Base-by-base conservation (phyloP, 2,113 vertebrate species). In the Choloepus hoffmanni region DNA sequence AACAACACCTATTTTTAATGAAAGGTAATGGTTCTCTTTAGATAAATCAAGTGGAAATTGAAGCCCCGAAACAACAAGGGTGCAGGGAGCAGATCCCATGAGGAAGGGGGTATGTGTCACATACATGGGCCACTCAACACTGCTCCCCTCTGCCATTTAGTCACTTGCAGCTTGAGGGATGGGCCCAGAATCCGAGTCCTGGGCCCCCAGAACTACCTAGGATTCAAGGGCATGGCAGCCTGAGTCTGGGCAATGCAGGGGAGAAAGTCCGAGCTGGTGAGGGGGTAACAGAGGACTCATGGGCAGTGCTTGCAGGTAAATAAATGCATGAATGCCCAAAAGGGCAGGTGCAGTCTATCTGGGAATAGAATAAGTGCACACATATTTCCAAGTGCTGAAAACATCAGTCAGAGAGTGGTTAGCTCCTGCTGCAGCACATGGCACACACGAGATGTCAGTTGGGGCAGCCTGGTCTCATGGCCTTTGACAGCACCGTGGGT, bases 1-100 rank as follows among this genome's bases (percentile, higher is more conserved):
- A 60, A 43, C 0, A 6, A 14, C 1, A 12, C 3, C 62, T 74
- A 15, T 8, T 28, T 33, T 53, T 45, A 21, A 11, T 1, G 1
- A 48, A 95, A 92, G 97, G 97, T 98, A 97, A 97, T 55, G 78
- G 78, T 92, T 98, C 95, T 96, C 87, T 96, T 43, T 33, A 5
- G 70, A 84, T 95, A 95, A 94, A 82, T 90, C 43, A 36, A 0
- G 9, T 95, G 72, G 81, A 83, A 72, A 79, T n/a, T 74, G 10
- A 12, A 8, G n/a, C 6, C 68, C 33, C 23, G 40, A 87, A 36
- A 67, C 0, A 0, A 10, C 13, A 45, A 40, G 30, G 14, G 5
- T 26, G 2, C 21, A 3, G 18, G 23, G 36, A 48, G 18, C 83
- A 86, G 18, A 62, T 50, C 14, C 60, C 19, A 18, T 2, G 30